A percentile compares a stretch with the other conserved stretches of the same genome.
phyloP scores from a whole-genome alignment of 2,797 vertebrate genomes.

The Onychomys arenicola region DNA sequence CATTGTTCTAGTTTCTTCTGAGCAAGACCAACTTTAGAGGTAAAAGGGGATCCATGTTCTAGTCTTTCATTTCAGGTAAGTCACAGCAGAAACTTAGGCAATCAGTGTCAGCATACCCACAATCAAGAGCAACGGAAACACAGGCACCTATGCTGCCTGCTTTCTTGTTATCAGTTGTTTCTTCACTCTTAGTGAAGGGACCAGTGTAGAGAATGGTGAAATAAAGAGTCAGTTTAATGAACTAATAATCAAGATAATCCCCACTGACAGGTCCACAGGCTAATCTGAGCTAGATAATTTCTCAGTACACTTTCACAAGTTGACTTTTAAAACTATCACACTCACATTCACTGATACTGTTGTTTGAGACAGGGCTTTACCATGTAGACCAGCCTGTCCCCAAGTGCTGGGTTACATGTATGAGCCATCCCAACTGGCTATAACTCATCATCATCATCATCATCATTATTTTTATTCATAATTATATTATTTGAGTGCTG shows the following conservation, averaged over 20 bases:
- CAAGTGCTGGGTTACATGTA: background rate
- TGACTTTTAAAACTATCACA: background rate
- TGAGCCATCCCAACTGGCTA: background rate
- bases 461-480: background rate
- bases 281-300: background rate
- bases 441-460: background rate
- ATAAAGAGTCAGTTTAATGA: background rate
- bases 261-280: too few relatives aligned
- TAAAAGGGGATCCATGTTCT: background rate
- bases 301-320: background rate
- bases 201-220: background rate
- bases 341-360: background rate
- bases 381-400: background rate
- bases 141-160: rapidly evolving
- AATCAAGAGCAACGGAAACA: background rate
- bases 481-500: background rate
- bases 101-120: background rate
- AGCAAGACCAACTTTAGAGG: background rate
- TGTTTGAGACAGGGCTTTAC: background rate
- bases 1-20: background rate
- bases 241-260: background rate
- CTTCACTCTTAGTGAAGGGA: background rate
- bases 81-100: background rate
- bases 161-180: background rate
- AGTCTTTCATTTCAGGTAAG: background rate